A percentile compares a stretch with the other conserved stretches of the same genome.
These are phyloP conservation scores for Taeniopygia guttata DNA, from an alignment of 2,797 vertebrate species.

Conservation along the genomic window DNA sequence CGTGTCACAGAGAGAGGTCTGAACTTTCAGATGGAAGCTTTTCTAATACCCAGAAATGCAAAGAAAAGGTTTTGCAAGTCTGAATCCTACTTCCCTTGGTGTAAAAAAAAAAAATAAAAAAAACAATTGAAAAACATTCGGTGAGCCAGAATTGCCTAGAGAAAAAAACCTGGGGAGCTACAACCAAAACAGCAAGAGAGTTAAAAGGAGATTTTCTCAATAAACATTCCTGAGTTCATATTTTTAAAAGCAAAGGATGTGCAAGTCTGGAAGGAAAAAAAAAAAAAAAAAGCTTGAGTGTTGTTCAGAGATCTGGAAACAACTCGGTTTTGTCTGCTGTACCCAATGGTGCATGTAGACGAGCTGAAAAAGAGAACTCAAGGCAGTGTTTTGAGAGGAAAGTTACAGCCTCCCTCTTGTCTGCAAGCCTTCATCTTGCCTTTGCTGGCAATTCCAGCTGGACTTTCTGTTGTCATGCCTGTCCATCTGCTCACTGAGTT, in stretches of 20 bases:
- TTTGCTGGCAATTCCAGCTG: not conserved
- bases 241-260: not conserved
- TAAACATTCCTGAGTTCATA: not conserved
- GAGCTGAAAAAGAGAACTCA: not conserved
- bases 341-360: not conserved
- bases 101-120: not conserved
- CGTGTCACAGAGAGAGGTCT: not conserved
- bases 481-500: fast-evolving
- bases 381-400: not conserved
- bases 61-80: not conserved
- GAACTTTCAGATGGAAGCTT: not conserved
- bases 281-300: not conserved
- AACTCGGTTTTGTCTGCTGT: not conserved
- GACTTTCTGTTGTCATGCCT: fast-evolving
- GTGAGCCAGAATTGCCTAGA: not conserved
- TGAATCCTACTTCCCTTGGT: not conserved
- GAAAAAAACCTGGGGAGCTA: not conserved
- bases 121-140: not conserved
- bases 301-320: not conserved
- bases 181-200: not conserved
- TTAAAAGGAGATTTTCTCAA: not conserved
- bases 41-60: not conserved
- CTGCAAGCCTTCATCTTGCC: not conserved
- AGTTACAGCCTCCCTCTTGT: not conserved
- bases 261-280: not conserved